These are phyloP conservation scores for Drosophila imparisetae DNA, from an alignment of 2,888 invertebrate genomes.

Conservation along the genomic window DNA sequence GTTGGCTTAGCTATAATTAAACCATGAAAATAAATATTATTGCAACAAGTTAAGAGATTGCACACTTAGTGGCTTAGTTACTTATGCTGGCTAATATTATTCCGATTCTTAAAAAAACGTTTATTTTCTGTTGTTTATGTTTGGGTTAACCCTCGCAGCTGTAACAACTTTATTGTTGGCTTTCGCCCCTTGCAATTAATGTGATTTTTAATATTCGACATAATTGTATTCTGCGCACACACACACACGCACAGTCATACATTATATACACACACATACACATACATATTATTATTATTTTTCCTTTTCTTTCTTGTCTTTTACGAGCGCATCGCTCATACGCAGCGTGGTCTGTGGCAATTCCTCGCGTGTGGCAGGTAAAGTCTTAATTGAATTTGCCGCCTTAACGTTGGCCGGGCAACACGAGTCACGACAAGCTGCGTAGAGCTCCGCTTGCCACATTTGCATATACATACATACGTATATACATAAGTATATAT, in stretches of 20 bases:
- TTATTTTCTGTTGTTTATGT: background rate
- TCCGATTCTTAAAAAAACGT: background rate
- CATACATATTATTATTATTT: background rate
- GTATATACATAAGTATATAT: background rate
- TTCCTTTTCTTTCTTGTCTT: slow-evolving; percentile 18
- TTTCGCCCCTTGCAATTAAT: slow-evolving; percentile 35
- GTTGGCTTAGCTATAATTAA: background rate
- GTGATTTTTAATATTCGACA: slow-evolving; percentile 67
- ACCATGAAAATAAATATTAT: background rate
- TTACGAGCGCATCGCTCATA: slow-evolving; percentile 44
- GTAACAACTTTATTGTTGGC: slow-evolving; percentile 12
- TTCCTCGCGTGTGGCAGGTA: slow-evolving; percentile 62
- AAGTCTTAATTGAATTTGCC: slow-evolving; percentile 68
- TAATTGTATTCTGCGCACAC: slow-evolving; percentile 20
- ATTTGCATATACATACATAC: background rate
- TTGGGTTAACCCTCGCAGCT: slow-evolving; percentile 20
- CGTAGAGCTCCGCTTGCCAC: background rate
- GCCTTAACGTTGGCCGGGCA: slow-evolving; percentile 56
- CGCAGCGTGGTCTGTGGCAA: slow-evolving; percentile 31
- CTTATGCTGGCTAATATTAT: too few relatives aligned
- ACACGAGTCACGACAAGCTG: slow-evolving; percentile 28
- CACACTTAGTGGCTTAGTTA: background rate
- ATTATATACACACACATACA: background rate
- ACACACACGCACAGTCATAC: background rate
- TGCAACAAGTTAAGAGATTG: background rate